Conservation (phyloP, 1,140 invertebrate genomes). For the Cyphomyrmex costatus region DNA sequence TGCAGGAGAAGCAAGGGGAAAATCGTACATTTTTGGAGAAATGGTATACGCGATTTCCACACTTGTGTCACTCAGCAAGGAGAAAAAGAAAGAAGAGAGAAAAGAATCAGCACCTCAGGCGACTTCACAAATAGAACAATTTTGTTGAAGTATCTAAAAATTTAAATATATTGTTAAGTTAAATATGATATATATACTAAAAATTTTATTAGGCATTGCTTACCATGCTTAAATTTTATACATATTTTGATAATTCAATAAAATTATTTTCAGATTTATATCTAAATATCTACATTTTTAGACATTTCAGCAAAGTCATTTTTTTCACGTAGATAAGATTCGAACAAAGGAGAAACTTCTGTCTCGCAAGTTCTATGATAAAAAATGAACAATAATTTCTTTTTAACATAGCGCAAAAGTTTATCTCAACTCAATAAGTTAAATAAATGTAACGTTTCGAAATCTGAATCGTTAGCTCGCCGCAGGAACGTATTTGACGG, state of each 20-base stretch:
- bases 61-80: neutral
- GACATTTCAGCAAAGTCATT: too few species aligned
- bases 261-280: too few species aligned
- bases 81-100: neutral
- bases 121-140: neutral
- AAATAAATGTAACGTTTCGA: neutral
- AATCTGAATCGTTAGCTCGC: neutral
- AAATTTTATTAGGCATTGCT: too few species aligned
- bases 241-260: too few species aligned
- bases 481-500: constrained; percentile 37
- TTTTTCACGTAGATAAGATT: too few species aligned
- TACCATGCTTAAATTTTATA: too few species aligned
- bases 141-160: too few species aligned
- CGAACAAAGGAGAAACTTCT: too few species aligned
- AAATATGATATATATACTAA: too few species aligned
- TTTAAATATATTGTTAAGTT: too few species aligned
- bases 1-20: neutral
- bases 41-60: too few species aligned
- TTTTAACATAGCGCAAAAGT: neutral
- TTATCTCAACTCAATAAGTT: neutral
- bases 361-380: neutral
- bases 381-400: neutral
- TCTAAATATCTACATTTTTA: too few species aligned
- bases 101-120: neutral
- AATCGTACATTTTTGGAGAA: constrained; percentile 31